These are phyloP conservation scores for Lithophane socia DNA, from an alignment of 2,888 invertebrate genomes.

Conservation along the genomic window DNA sequence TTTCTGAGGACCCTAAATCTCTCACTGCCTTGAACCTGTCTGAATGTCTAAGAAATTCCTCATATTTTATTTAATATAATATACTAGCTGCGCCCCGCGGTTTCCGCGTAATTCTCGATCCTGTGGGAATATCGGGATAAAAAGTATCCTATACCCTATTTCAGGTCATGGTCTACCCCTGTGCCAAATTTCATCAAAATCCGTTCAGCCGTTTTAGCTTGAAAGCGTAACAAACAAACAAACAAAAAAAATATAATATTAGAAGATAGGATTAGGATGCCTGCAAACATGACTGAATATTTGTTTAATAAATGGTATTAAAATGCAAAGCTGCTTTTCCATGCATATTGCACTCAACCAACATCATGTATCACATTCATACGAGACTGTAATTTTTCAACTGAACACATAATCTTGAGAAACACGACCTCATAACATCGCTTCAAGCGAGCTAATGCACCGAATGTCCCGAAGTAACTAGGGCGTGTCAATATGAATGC, in stretches of 20 bases:
- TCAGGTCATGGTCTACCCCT: too few species aligned
- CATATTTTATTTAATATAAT: background rate
- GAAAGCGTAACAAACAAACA: too few species aligned
- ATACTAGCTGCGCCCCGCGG: too few species aligned
- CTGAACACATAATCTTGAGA: constrained; percentile 16
- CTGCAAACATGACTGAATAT: background rate
- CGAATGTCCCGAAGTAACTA: constrained; percentile 29
- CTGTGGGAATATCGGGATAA: too few species aligned
- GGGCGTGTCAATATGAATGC: constrained; percentile 45
- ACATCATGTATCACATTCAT: constrained; percentile 17
- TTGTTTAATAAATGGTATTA: background rate
- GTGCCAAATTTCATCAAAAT: too few species aligned
- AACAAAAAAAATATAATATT: too few species aligned
- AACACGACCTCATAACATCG: constrained; percentile 12
- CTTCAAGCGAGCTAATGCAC: constrained; percentile 13
- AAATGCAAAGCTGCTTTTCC: too few species aligned
- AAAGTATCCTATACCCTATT: too few species aligned
- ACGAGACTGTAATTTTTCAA: constrained; percentile 15
- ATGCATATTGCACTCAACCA: background rate
- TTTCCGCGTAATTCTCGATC: too few species aligned
- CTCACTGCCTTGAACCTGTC: background rate
- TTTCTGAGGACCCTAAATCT: background rate
- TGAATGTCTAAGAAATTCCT: background rate
- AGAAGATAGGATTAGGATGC: too few species aligned
- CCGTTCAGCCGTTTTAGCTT: too few species aligned